These are phyloP conservation scores for Cephus spinipes DNA, from an alignment of 2,888 invertebrate genomes.

Conservation along the genomic window DNA sequence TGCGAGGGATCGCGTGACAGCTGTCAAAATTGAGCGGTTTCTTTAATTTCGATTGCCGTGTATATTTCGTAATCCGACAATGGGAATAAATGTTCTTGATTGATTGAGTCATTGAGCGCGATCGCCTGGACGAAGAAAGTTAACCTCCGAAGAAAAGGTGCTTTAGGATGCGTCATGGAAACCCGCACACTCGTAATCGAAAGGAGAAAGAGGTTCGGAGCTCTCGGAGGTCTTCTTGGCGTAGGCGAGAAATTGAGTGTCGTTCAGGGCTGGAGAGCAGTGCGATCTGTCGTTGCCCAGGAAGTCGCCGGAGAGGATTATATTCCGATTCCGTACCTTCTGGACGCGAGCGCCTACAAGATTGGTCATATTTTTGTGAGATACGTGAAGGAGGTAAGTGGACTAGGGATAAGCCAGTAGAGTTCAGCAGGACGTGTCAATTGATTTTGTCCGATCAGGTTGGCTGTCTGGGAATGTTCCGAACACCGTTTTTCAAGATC, in stretches of 20 bases:
- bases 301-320: constrained; percentile 41
- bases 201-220: not conserved
- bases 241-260: constrained; percentile 25
- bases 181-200: not conserved
- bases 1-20: too few relatives aligned
- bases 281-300: constrained; percentile 38
- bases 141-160: not conserved
- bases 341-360: constrained; percentile 47
- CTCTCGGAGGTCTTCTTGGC: not conserved
- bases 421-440: not conserved
- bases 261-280: constrained; percentile 38
- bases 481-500: constrained; percentile 31
- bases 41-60: too few relatives aligned
- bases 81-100: too few relatives aligned
- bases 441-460: constrained; percentile 17
- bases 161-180: not conserved
- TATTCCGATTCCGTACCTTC: constrained; percentile 41
- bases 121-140: too few relatives aligned
- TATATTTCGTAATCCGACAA: too few relatives aligned
- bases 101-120: too few relatives aligned
- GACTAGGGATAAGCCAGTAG: too few relatives aligned
- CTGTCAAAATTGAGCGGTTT: too few relatives aligned
- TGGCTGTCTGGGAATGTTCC: constrained; percentile 25
- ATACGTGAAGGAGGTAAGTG: constrained; percentile 25
- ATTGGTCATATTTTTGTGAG: constrained; percentile 51